phyloP scores from a whole-genome alignment of 2,888 invertebrate species.

The Lycophotia porphyrea region DNA sequence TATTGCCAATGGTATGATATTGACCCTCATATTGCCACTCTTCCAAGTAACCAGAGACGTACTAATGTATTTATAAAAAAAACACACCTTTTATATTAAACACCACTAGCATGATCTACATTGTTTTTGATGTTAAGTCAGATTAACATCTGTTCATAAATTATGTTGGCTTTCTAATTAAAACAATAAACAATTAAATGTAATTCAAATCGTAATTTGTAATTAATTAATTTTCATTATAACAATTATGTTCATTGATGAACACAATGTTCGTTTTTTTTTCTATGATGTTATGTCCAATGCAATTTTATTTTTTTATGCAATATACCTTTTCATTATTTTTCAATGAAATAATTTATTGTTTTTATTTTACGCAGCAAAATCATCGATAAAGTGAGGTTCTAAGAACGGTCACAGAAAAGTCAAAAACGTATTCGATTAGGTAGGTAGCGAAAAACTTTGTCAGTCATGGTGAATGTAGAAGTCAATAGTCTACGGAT shows the following conservation, averaged over 20 bases:
- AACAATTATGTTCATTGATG: not conserved
- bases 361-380: not conserved
- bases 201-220: no score
- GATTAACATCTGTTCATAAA: not conserved
- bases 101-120: not conserved
- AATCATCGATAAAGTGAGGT: not conserved
- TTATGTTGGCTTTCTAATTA: not conserved
- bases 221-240: not conserved
- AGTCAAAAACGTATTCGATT: no score
- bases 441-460: no score
- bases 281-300: not conserved
- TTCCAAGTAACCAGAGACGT: not conserved
- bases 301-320: not conserved
- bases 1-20: not conserved
- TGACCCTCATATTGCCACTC: slow-evolving; percentile 26
- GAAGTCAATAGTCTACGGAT: no score
- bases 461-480: no score
- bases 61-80: slow-evolving; percentile 7
- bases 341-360: not conserved
- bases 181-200: not conserved
- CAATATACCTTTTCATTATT: not conserved
- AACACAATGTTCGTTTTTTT: not conserved
- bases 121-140: not conserved
- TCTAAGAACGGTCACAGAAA: not conserved
- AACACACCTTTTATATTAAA: slow-evolving; percentile 18